phyloP scores from a whole-genome alignment of 2,113 vertebrate genomes.

The Equus przewalskii region DNA sequence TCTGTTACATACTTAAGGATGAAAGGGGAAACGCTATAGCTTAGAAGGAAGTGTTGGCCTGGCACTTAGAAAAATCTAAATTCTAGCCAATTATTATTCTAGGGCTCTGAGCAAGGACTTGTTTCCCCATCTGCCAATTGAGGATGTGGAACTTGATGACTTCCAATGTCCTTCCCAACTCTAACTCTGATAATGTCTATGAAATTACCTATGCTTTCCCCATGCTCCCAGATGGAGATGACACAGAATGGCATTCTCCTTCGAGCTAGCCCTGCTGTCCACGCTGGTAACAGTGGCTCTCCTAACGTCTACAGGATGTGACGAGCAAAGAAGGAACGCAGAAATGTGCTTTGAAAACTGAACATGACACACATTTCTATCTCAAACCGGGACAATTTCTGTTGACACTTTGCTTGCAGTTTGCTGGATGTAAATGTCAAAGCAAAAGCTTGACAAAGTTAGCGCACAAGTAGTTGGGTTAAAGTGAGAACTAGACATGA shows the following conservation, averaged over 20 bases:
- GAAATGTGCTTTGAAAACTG: constrained; percentile 64
- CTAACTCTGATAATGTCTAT: not conserved
- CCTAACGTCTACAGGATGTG: not conserved
- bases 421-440: constrained; percentile 71
- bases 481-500: constrained; percentile 50
- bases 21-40: not conserved
- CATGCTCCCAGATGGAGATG: not conserved
- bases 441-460: constrained; percentile 71
- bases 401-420: constrained; percentile 58
- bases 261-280: not conserved
- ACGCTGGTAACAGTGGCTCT: not conserved
- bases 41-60: constrained; percentile 32
- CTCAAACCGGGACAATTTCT: constrained; percentile 69
- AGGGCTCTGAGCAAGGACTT: not conserved
- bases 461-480: constrained; percentile 41
- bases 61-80: not conserved
- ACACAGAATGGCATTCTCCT: not conserved
- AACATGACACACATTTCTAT: constrained; percentile 60
- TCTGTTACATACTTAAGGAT: not conserved
- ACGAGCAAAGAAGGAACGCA: constrained; percentile 30
- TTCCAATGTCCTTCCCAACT: not conserved
- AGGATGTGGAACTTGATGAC: not conserved
- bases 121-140: not conserved
- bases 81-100: not conserved
- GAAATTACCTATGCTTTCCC: not conserved